These are phyloP conservation scores for Mantis religiosa DNA, from an alignment of 2,888 invertebrate genomes.

Conservation along the genomic window DNA sequence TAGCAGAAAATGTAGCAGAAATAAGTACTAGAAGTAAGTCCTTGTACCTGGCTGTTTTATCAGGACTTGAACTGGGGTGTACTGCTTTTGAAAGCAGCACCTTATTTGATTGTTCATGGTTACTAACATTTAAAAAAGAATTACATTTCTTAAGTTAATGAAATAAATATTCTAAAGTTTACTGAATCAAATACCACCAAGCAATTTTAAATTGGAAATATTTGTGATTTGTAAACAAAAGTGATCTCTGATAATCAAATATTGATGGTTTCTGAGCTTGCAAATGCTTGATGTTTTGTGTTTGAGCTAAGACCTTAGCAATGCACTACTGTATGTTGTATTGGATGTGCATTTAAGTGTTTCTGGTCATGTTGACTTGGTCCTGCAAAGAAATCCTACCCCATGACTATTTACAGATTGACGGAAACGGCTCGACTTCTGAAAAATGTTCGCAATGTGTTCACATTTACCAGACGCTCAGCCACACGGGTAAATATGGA, in stretches of 20 bases:
- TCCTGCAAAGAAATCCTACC: conserved; percentile 5
- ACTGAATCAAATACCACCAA: too few relatives aligned
- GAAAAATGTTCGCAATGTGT: conserved; percentile 91
- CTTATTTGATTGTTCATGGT: too few relatives aligned
- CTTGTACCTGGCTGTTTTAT: too few relatives aligned
- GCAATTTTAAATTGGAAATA: too few relatives aligned
- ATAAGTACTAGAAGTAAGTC: too few relatives aligned
- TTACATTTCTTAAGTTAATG: too few relatives aligned
- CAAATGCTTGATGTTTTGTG: neutral
- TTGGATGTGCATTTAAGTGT: neutral
- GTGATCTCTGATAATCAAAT: neutral
- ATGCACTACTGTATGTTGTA: neutral
- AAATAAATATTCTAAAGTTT: too few relatives aligned
- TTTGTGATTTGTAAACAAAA: neutral
- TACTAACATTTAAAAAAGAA: too few relatives aligned
- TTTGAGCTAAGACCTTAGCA: neutral
- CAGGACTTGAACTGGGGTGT: too few relatives aligned
- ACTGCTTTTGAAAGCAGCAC: too few relatives aligned
- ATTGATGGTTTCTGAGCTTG: neutral
- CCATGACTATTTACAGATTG: conserved; percentile 60
- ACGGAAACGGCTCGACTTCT: conserved; percentile 95
- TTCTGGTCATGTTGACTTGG: neutral
- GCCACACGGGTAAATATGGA: conserved; percentile 74
- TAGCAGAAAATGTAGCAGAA: too few relatives aligned
- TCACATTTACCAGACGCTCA: conserved; percentile 67